phyloP scores from a whole-genome alignment of 2,797 vertebrate genomes.

The Pipistrellus pipistrellus region DNA sequence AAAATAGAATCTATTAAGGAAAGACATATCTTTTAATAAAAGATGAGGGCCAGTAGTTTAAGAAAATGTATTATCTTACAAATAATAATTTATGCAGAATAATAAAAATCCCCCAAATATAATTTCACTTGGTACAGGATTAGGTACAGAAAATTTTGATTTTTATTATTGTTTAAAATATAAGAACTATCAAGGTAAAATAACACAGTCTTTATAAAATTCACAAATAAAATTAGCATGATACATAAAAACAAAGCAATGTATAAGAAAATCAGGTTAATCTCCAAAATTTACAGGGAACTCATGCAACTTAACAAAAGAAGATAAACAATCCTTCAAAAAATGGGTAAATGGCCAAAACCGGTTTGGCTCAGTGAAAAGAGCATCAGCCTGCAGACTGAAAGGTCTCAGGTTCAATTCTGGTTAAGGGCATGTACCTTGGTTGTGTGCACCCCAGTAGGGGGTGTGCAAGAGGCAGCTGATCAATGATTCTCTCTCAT shows the following conservation, averaged over 20 bases:
- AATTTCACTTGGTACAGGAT: neutral
- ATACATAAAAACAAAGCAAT: neutral
- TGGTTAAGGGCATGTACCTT: no score
- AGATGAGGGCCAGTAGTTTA: neutral
- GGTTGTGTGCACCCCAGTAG: no score
- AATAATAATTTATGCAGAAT: neutral
- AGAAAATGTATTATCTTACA: neutral
- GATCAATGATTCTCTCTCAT: no score
- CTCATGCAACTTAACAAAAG: no score
- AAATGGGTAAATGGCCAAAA: no score
- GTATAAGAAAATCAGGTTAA: neutral
- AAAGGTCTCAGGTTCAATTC: no score
- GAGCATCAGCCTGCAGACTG: no score
- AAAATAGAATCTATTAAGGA: neutral
- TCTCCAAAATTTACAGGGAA: no score
- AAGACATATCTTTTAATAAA: neutral
- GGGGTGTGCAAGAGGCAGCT: no score
- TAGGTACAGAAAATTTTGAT: neutral
- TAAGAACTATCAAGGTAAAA: neutral
- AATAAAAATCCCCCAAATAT: neutral
- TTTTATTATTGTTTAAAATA: neutral
- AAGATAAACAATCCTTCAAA: no score
- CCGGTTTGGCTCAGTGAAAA: no score
- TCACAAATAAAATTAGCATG: neutral
- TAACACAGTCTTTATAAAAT: neutral